Percentiles rank a stretch among this genome's conserved stretches.
phyloP scores from a whole-genome alignment of 2,113 vertebrate species.

The Tragelaphus strepsiceros region DNA sequence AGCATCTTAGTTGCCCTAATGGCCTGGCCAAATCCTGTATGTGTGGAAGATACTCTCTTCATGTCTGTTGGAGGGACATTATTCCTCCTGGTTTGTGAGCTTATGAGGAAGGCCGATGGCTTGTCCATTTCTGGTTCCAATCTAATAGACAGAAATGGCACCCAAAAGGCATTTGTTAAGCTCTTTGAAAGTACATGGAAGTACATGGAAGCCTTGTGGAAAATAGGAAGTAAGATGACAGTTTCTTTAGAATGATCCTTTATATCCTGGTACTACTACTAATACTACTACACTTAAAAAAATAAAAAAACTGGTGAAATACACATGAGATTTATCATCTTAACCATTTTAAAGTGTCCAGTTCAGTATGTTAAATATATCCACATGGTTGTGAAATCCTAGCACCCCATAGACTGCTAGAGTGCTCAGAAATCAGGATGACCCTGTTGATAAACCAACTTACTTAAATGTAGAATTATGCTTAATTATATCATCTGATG shows the following conservation, averaged over 20 bases:
- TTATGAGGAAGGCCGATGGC: background rate
- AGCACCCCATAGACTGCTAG: background rate
- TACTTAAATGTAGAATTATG: background rate
- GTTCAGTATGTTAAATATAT: background rate
- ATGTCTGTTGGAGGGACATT: background rate
- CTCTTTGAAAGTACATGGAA: background rate
- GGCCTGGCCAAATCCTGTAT: background rate
- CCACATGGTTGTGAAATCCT: background rate
- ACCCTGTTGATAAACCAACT: background rate
- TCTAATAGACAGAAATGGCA: background rate
- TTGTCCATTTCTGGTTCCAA: background rate
- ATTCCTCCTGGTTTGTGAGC: background rate
- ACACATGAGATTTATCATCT: background rate
- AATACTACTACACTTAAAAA: background rate
- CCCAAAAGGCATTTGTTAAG: background rate
- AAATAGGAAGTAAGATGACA: background rate
- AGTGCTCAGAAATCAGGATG: background rate
- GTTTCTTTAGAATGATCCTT: background rate
- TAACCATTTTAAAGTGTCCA: background rate
- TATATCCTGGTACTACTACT: background rate
- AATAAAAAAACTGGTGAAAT: background rate
- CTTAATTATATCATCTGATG: background rate
- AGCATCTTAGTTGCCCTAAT: background rate
- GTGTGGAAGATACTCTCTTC: background rate
- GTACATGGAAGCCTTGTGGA: background rate